These are phyloP conservation scores for Drosophila cardini DNA, from an alignment of 1,140 invertebrate genomes.

Conservation along the genomic window DNA sequence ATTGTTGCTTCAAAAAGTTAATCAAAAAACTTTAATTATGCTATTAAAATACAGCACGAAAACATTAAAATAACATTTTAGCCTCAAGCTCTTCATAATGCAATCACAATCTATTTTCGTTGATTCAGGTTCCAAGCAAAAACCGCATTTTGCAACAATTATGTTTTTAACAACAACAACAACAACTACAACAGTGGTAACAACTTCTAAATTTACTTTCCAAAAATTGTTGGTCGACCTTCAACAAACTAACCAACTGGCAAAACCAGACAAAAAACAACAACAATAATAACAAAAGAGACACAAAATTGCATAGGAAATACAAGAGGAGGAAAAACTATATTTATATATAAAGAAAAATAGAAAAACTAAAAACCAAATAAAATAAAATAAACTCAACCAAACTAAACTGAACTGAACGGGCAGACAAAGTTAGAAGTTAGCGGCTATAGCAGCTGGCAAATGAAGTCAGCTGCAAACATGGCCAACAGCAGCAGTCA, in stretches of 20 bases:
- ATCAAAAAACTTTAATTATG: not conserved
- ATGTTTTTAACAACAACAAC: conserved; percentile 42
- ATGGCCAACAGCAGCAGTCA: conserved; percentile 21
- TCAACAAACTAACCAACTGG: conserved; percentile 60
- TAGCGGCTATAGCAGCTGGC: conserved; percentile 38
- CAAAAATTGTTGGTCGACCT: conserved; percentile 74
- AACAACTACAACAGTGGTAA: conserved; percentile 52
- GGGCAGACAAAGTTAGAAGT: conserved; percentile 68
- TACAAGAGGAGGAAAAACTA: conserved; percentile 23
- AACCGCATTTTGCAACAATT: conserved; percentile 76
- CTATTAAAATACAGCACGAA: not conserved
- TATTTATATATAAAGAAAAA: conserved; percentile 27
- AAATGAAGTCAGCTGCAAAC: conserved; percentile 63
- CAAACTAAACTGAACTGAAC: conserved; percentile 19
- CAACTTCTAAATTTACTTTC: conserved; percentile 79
- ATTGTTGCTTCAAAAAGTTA: not conserved
- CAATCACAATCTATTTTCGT: conserved; percentile 49
- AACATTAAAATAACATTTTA: conserved; percentile 6
- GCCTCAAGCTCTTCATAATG: conserved; percentile 27
- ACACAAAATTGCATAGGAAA: conserved; percentile 67
- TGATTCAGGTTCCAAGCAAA: conserved; percentile 25
- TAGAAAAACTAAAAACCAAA: conserved; percentile 29
- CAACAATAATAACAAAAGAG: conserved; percentile 40
- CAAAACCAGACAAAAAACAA: conserved; percentile 50
- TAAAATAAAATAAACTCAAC: conserved; percentile 23